Evolutionary conservation across 2,888 invertebrate genomes (phyloP), one percentile per base, ranked within the genome.

Genomic region (Ormyrus nitidulus): DNA sequence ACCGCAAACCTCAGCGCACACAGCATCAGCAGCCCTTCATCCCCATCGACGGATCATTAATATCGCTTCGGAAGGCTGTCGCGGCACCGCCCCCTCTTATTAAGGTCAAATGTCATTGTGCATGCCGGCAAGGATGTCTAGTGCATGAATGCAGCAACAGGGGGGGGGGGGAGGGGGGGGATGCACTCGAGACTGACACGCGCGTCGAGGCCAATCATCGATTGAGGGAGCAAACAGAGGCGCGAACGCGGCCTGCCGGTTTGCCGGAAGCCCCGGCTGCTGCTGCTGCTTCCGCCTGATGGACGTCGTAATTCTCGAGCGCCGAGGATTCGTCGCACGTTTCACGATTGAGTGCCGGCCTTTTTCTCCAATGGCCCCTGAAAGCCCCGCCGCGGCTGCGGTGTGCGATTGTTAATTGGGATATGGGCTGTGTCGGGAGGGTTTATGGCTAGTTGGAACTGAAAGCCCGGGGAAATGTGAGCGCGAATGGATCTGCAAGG

Each of bases 21-120:
- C 19, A 19, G 13, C 59, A 19, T 59, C 19, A 4, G 34, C 10
- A 13, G 19, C 48, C 19, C 19, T 19, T 19, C 19, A 19, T 19
- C 19, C 49, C 64, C 62, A 62, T 64, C 64, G n/a, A 64, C 6
- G n/a, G 6, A 5, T 56, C 9, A 10, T 56, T 6, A 6, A 59
- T 19, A 19, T 34, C 59, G 19, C 19, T 10, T 56, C n/a, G 56
- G 10, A 19, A 19, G 19, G 19, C 19, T 19, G 19, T 2, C 19
- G 9, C 46, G 44, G 11, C 46, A 46, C 59, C 62, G 19, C 9
- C 65, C 73, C 64, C 65, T 65, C 19, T 65, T 74, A 74, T 65
- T 74, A 74, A 74, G 65, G 73, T 74, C 73, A 74, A 65, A 56
- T 49, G 56, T 74, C 73, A 58, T 49, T 58, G 64, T 65, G 48